Evolutionary conservation across 2,888 invertebrate genomes (phyloP).

Genomic region (Tuberolachnus salignus): DNA sequence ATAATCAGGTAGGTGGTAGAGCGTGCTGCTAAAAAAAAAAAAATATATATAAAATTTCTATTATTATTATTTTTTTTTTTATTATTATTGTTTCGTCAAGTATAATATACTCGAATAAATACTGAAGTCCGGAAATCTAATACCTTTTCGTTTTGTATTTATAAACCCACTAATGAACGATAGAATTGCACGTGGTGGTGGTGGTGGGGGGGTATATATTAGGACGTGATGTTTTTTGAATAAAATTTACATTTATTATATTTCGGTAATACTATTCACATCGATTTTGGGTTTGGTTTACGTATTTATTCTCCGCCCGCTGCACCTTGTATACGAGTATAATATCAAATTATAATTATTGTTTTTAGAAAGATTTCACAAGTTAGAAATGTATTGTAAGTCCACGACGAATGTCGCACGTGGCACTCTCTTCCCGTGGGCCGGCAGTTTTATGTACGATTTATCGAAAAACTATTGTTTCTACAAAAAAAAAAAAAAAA

Average conservation of each 20-base stretch:
- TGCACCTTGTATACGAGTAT: not conserved
- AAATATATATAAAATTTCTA: no score
- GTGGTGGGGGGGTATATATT: not conserved
- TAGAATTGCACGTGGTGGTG: not conserved
- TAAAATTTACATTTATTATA: constrained; percentile 25
- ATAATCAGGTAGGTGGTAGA: no score
- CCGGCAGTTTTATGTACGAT: not conserved
- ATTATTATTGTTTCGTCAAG: no score
- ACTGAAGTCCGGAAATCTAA: no score
- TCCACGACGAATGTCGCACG: not conserved
- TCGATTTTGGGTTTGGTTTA: constrained; percentile 4
- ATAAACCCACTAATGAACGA: not conserved
- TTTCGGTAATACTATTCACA: not conserved
- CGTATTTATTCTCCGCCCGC: not conserved
- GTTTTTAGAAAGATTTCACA: not conserved
- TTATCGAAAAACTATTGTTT: constrained; percentile 25
- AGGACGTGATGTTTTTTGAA: not conserved
- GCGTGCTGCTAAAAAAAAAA: no score
- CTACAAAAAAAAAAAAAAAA: not conserved
- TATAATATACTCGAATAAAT: no score
- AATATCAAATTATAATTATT: constrained; percentile 1
- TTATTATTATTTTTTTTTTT: no score
- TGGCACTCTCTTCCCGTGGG: constrained; percentile 6
- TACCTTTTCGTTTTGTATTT: not conserved
- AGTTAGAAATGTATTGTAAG: not conserved